Conservation (phyloP, 2,113 vertebrate species). For the Hydropotes inermis region DNA sequence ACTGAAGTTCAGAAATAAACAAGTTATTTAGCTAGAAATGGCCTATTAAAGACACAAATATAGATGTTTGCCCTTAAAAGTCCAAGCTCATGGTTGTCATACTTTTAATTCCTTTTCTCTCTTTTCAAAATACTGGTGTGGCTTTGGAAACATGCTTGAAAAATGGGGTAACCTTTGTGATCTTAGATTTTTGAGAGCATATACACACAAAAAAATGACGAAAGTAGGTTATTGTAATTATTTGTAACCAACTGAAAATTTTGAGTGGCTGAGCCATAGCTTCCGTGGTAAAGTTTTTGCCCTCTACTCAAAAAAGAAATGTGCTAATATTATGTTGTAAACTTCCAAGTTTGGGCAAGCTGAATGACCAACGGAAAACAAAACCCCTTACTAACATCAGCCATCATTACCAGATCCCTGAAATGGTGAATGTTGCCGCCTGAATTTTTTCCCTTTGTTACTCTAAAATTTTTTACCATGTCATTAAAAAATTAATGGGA, state of each 20-base stretch:
- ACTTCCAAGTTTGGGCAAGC: conserved; percentile 22
- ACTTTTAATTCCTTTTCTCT: neutral
- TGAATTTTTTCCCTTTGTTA: neutral
- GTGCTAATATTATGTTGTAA: conserved; percentile 28
- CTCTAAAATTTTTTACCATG: neutral
- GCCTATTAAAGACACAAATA: neutral
- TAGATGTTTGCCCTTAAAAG: neutral
- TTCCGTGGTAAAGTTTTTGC: conserved; percentile 48
- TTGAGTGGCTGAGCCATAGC: neutral
- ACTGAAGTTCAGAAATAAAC: neutral
- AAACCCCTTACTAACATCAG: neutral
- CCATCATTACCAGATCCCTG: neutral
- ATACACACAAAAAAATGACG: neutral
- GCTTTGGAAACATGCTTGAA: neutral
- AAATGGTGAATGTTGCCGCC: neutral
- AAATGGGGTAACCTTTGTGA: neutral
- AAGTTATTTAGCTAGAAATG: neutral
- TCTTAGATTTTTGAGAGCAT: neutral
- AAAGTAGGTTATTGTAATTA: neutral
- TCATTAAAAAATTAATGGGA: neutral
- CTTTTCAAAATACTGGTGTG: conserved; percentile 2
- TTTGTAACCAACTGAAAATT: neutral
- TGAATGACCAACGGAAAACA: conserved; percentile 4
- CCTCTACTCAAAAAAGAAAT: conserved; percentile 48
- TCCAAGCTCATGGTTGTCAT: neutral